A percentile compares a stretch with the other conserved stretches of the same genome.
Conservation (phyloP, 2,113 vertebrate genomes). For the Drymodes brunneopygia region DNA sequence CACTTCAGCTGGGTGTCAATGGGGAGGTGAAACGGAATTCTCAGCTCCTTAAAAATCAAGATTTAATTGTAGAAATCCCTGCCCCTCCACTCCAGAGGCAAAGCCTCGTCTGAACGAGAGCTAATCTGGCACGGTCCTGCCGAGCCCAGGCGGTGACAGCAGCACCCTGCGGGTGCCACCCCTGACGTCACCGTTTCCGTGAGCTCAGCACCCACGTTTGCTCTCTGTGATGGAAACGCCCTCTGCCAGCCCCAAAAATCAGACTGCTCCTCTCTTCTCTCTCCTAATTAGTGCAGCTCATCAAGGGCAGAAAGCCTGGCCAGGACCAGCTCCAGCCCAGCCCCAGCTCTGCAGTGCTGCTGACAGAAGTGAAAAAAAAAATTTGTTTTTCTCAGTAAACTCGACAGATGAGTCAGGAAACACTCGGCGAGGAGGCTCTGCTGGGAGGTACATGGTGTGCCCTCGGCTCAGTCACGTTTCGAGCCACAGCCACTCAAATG, state of each 20-base stretch:
- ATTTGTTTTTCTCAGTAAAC: slow-evolving; percentile 72
- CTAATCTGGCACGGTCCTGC: fast-evolving
- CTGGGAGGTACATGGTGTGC: not conserved
- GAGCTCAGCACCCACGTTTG: fast-evolving
- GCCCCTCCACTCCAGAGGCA: not conserved
- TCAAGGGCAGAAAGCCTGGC: not conserved
- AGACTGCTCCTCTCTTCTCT: not conserved
- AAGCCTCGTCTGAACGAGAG: fast-evolving
- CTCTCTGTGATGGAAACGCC: not conserved
- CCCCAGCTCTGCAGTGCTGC: slow-evolving; percentile 31
- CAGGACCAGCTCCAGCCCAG: not conserved
- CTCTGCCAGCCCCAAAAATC: not conserved
- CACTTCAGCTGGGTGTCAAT: fast-evolving
- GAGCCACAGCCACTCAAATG: slow-evolving; percentile 56
- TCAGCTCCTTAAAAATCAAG: not conserved
- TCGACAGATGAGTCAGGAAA: slow-evolving; percentile 67
- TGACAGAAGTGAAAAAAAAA: slow-evolving; percentile 43
- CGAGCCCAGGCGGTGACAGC: not conserved
- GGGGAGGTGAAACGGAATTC: not conserved
- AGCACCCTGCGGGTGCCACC: not conserved
- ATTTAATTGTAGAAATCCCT: not conserved
- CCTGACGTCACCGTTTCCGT: not conserved
- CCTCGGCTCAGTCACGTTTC: slow-evolving; percentile 68
- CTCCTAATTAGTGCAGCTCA: not conserved
- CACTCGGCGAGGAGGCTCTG: not conserved